Evolutionary conservation across 2,888 invertebrate species (phyloP).

Genomic region (Linnaemya vulpina): DNA sequence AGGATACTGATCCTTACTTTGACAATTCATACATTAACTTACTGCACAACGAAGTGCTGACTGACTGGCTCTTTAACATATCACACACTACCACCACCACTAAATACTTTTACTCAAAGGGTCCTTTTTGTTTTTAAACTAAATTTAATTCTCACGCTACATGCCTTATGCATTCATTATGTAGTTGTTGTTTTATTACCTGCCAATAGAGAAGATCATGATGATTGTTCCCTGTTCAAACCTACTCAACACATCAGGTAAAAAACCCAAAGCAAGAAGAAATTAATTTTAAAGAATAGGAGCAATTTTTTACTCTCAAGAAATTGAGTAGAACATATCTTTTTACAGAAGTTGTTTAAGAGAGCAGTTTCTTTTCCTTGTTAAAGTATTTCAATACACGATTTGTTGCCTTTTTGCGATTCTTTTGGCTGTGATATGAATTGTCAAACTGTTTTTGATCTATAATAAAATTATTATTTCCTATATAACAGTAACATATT

Average conservation of each 20-base stretch:
- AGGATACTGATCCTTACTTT: conserved; percentile 70
- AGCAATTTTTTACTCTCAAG: conserved; percentile 11
- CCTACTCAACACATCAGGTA: conserved; percentile 46
- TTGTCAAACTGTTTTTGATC: conserved; percentile 44
- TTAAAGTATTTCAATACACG: not conserved
- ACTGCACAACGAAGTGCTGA: conserved; percentile 45
- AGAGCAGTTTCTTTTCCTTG: conserved; percentile 8
- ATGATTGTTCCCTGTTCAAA: conserved; percentile 2
- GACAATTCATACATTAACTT: conserved; percentile 41
- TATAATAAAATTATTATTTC: conserved; percentile 44
- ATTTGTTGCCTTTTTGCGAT: conserved; percentile 25
- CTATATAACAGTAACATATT: conserved; percentile 11
- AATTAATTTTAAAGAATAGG: not conserved
- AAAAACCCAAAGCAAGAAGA: not conserved
- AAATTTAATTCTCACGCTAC: conserved; percentile 53
- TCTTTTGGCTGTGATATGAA: conserved; percentile 55
- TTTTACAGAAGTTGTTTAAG: conserved; percentile 29
- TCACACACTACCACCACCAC: conserved; percentile 18
- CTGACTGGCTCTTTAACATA: conserved; percentile 9
- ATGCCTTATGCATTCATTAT: not conserved
- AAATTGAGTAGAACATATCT: conserved; percentile 8
- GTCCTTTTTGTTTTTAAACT: conserved; percentile 48
- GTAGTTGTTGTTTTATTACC: conserved; percentile 37
- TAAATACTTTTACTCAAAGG: conserved; percentile 34
- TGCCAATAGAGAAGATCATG: conserved; percentile 12